Evolutionary conservation across 2,113 vertebrate genomes (phyloP).

Genomic region (Stigmatopora argus): DNA sequence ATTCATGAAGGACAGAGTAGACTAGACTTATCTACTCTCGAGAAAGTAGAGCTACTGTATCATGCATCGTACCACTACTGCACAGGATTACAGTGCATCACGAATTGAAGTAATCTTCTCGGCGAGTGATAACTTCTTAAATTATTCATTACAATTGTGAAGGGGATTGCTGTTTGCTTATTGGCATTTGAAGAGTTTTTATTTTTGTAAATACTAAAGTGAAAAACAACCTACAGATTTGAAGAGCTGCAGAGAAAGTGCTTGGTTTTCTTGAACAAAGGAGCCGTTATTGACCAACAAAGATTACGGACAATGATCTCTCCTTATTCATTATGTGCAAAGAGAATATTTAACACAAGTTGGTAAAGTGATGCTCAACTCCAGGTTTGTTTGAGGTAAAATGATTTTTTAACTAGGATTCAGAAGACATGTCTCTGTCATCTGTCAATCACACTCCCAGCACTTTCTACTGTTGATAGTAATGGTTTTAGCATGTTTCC

Average conservation of each 20-base stretch:
- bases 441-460: no score
- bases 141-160: constrained; percentile 7
- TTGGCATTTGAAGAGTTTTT: constrained; percentile 5
- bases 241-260: background rate
- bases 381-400: background rate
- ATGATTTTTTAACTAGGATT: background rate
- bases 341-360: background rate
- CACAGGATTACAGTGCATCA: background rate
- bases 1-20: constrained; percentile 39
- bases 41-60: constrained; percentile 19
- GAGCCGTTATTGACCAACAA: background rate
- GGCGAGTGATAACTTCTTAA: constrained; percentile 6
- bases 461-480: no score
- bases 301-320: background rate
- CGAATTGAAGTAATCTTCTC: background rate
- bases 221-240: background rate
- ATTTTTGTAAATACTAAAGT: background rate
- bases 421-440: no score
- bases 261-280: background rate
- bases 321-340: background rate
- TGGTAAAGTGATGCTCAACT: background rate
- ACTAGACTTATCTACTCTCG: constrained; percentile 29
- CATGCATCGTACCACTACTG: constrained; percentile 18
- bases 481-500: no score
- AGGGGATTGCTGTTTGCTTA: background rate